phyloP scores from a whole-genome alignment of 1,140 invertebrate species.

The Drosophila lacertosa region DNA sequence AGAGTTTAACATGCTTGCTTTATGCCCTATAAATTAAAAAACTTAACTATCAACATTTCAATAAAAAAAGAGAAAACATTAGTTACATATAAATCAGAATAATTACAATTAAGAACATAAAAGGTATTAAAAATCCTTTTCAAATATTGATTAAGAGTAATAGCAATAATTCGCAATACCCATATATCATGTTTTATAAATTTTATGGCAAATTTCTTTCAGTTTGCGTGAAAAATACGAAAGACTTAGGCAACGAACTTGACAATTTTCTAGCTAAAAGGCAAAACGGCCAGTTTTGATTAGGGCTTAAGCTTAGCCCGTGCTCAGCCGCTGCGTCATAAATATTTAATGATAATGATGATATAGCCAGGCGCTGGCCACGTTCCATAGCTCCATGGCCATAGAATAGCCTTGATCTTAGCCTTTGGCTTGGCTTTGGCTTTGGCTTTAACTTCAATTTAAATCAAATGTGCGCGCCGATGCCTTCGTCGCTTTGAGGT shows the following conservation, averaged over 20 bases:
- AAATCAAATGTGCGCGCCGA: conserved; percentile 75
- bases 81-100: too few species aligned
- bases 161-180: not conserved
- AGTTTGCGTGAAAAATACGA: conserved; percentile 43
- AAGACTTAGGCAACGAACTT: conserved; percentile 67
- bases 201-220: not conserved
- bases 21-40: not conserved
- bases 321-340: conserved; percentile 67
- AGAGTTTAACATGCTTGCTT: conserved; percentile 18
- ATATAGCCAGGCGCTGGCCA: conserved; percentile 45
- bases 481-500: conserved; percentile 54
- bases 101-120: too few species aligned
- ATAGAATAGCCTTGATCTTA: conserved; percentile 61
- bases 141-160: not conserved
- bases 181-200: not conserved
- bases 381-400: conserved; percentile 39
- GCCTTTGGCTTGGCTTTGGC: conserved; percentile 39
- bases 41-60: too few species aligned
- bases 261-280: conserved; percentile 69
- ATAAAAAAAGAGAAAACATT: too few species aligned
- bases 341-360: conserved; percentile 78
- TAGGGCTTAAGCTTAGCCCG: conserved; percentile 43
- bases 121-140: not conserved
- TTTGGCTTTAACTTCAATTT: conserved; percentile 69
- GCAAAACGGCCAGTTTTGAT: conserved; percentile 53